phyloP scores from a whole-genome alignment of 2,888 invertebrate species.

The Chelonus formosanus region DNA sequence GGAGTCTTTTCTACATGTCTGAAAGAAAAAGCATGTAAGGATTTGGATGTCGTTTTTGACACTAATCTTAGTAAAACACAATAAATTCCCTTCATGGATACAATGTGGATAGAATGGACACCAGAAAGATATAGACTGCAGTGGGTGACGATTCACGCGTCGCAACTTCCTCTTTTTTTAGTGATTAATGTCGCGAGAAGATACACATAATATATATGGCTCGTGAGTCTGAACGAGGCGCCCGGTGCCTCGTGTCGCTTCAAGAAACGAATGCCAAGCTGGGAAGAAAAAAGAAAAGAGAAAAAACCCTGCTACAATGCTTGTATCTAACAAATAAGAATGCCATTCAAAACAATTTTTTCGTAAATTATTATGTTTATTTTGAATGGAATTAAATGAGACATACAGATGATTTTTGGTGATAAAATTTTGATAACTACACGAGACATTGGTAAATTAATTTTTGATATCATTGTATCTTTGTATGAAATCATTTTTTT shows the following conservation, averaged over 20 bases:
- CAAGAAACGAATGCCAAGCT: constrained; percentile 28
- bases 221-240: constrained; percentile 34
- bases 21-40: too few relatives aligned
- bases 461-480: too few relatives aligned
- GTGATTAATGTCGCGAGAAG: constrained; percentile 43
- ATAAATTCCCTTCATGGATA: constrained; percentile 16
- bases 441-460: too few relatives aligned
- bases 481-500: not conserved
- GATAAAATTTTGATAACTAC: too few relatives aligned
- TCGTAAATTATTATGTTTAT: too few relatives aligned
- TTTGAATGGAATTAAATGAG: too few relatives aligned
- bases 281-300: constrained; percentile 25
- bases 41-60: too few relatives aligned
- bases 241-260: constrained; percentile 24
- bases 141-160: constrained; percentile 34
- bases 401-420: too few relatives aligned
- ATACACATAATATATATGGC: constrained; percentile 28
- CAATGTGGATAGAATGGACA: constrained; percentile 24
- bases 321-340: constrained; percentile 10
- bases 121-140: constrained; percentile 18
- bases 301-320: constrained; percentile 9
- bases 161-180: constrained; percentile 30
- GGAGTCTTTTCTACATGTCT: too few relatives aligned
- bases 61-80: constrained; percentile 1
- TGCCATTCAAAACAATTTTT: too few relatives aligned